Base-by-base conservation (phyloP, 1,140 invertebrate genomes). In the Rhopalosiphum padi region DNA sequence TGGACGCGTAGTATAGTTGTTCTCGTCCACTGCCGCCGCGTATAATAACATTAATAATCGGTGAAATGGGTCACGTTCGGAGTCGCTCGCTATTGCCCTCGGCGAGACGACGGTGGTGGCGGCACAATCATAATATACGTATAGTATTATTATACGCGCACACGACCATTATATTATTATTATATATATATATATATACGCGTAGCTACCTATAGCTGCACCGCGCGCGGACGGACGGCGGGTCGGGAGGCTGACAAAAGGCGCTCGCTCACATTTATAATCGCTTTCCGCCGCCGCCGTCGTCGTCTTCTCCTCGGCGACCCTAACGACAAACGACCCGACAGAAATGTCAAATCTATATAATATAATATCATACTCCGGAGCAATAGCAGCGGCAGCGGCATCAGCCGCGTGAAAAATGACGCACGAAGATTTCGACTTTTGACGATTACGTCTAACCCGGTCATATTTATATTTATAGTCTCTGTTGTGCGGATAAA, bases 251-350 rank as follows among this genome's bases (percentile, higher is more conserved):
- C 30, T 89, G 48, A 89, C 87, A 89, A 89, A 37, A 89, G 46
- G n/a, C 48, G 48, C n/a, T 48, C 87, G 48, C n/a, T n/a, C 87
- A 53, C 48, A 51, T 77, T 77, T 77, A 77, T 88, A 88, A 88
- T 88, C 86, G 43, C 30, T 88, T 88, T 88, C 86, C 43, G 7
- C 11, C 9, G 23, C 8, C 85, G 41, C 23, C 83, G 82, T 0
- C 11, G 25, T 1, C 86, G 46, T 35, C n/a, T n/a, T 88, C 87
- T 77, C 4, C 60, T n/a, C 60, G n/a, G 30, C 60, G 60, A 35
- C 60, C 60, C n/a, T 68, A n/a, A 53, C 87, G 87, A 89, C 87
- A 89, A 89, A 89, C 46, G 48, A 89, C 87, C 87, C n/a, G 48
- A 53, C 87, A 43, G 43, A 46, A 86, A 86, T 43, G 85, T 86